phyloP scores from a whole-genome alignment of 2,797 vertebrate species.

The Anabas testudineus region DNA sequence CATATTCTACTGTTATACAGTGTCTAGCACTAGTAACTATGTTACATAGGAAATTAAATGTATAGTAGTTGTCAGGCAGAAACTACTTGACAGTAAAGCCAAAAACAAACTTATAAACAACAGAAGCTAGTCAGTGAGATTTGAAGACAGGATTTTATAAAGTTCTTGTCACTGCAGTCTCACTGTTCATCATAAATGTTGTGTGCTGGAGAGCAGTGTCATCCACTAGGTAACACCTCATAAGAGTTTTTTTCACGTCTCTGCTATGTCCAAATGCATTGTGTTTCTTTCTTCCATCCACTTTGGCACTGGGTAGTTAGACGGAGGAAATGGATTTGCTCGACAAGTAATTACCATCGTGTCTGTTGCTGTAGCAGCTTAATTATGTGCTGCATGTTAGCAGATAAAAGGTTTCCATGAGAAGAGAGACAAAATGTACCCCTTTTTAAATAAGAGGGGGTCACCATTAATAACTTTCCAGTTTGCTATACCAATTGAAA shows the following conservation, averaged over 20 bases:
- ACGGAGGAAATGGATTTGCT: constrained; percentile 58
- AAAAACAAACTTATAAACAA: not conserved
- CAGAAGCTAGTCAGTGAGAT: not conserved
- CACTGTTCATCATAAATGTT: not conserved
- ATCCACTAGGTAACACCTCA: not conserved
- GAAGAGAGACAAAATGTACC: constrained; percentile 47
- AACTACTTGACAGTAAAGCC: not conserved
- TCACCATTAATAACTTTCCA: constrained; percentile 27
- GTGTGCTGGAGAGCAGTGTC: not conserved
- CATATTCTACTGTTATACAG: not conserved
- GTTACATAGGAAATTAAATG: not conserved
- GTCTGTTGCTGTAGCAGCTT: constrained; percentile 62
- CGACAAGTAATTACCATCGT: constrained; percentile 64
- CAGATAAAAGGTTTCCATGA: constrained; percentile 60
- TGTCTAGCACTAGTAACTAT: not conserved
- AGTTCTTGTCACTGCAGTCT: not conserved
- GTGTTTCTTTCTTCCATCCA: constrained; percentile 32
- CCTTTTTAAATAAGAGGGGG: constrained; percentile 26
- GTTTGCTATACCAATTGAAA: constrained; percentile 22
- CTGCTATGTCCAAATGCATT: constrained; percentile 29
- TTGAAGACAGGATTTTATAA: not conserved
- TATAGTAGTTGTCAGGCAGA: not conserved
- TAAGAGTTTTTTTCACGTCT: constrained; percentile 8
- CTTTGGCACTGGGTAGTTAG: constrained; percentile 36
- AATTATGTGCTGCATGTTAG: constrained; percentile 63